Conservation (phyloP, 2,888 invertebrate genomes). For the Eristalis arbustorum region DNA sequence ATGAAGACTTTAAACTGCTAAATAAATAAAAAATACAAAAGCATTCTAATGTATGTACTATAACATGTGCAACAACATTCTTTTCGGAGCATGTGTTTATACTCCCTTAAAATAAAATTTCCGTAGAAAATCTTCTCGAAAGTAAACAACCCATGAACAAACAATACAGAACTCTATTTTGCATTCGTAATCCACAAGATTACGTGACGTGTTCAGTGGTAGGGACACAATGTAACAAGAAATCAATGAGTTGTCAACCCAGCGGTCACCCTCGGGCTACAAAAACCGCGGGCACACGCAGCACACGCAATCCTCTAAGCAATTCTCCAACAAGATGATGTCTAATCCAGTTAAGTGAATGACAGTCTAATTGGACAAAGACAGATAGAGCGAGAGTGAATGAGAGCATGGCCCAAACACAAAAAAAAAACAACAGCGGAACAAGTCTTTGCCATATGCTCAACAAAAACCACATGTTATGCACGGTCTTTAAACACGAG, state of each 20-base stretch:
- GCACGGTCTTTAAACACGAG: constrained; percentile 79
- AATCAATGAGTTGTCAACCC: constrained; percentile 32
- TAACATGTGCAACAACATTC: neutral
- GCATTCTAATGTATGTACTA: neutral
- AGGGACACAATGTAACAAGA: constrained; percentile 36
- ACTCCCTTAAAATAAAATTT: neutral
- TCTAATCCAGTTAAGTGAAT: constrained; percentile 80
- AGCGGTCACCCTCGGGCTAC: constrained; percentile 53
- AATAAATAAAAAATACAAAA: neutral
- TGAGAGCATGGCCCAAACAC: neutral
- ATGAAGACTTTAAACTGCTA: neutral
- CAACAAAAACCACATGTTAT: constrained; percentile 80
- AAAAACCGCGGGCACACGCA: constrained; percentile 22
- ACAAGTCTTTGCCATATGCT: constrained; percentile 80
- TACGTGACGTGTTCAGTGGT: constrained; percentile 11
- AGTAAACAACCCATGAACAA: constrained; percentile 1
- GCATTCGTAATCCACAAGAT: constrained; percentile 60
- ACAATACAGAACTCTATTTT: constrained; percentile 32
- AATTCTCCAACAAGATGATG: constrained; percentile 43
- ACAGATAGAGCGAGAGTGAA: constrained; percentile 29
- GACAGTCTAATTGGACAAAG: constrained; percentile 79
- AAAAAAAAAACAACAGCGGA: constrained; percentile 59
- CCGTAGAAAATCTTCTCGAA: neutral
- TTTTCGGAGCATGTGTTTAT: neutral
- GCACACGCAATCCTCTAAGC: constrained; percentile 11